phyloP scores from a whole-genome alignment of 1,140 invertebrate species.

The Bombus sibiricus region DNA sequence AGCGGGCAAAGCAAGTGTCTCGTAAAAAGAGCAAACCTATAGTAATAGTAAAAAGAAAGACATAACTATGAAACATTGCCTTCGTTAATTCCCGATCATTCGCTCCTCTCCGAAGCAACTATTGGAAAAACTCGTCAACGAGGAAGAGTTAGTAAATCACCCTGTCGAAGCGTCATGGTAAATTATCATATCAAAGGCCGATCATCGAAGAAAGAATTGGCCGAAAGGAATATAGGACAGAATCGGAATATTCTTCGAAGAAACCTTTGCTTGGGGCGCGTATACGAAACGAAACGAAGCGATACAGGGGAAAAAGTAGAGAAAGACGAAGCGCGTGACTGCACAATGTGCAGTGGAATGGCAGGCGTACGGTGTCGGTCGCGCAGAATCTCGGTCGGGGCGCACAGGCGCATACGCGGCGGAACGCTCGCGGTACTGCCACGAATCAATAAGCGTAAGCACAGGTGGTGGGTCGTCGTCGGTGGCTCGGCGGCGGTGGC shows the following conservation, averaged over 20 bases:
- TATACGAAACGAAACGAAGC: no score
- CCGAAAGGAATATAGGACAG: not conserved
- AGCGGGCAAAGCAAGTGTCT: not conserved
- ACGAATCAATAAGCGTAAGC: constrained; percentile 75
- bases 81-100: not conserved
- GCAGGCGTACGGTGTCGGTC: constrained; percentile 7
- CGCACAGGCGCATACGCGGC: constrained; percentile 66
- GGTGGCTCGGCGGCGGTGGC: constrained; percentile 59
- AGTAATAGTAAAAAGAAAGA: not conserved
- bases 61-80: not conserved
- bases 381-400: constrained; percentile 41
- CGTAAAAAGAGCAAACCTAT: not conserved
- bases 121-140: not conserved
- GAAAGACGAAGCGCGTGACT: constrained; percentile 23
- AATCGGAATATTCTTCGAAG: not conserved
- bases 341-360: constrained; percentile 44
- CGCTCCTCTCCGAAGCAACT: not conserved
- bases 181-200: not conserved
- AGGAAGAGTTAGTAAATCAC: not conserved
- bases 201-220: not conserved
- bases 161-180: not conserved
- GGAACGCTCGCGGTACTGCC: constrained; percentile 49
- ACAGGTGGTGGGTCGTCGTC: constrained; percentile 75
- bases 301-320: not conserved
- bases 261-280: no score